Base-by-base conservation (phyloP, 1,140 invertebrate species). In the Odontomachus brunneus region DNA sequence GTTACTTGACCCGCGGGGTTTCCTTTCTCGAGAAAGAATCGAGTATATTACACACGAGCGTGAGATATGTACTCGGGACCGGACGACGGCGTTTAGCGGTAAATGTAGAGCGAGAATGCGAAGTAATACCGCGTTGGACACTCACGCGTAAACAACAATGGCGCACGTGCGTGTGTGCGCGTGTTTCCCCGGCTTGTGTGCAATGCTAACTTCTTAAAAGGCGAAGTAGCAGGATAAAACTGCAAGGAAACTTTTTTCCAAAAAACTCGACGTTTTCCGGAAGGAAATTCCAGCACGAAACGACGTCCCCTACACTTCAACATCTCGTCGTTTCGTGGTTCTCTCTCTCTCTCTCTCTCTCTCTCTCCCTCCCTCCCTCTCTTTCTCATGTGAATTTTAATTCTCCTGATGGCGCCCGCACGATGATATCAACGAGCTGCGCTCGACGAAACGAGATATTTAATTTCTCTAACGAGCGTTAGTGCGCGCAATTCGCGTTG, bases 21-120 rank as follows among this genome's bases (percentile, higher is more conserved):
- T 44, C 9, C 38, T 44, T 7, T 44, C 9, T 7, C 9, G 3
- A 44, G 38, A 4, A 11, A 44, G 9, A 7, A 57, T 71, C 75
- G 19, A 80, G 59, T 51, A n/a, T 57, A 63, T 78, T 78, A 78
- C 17, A 19, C 66, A 19, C 66, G 75, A 80, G 69, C 66, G 65
- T 69, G 57, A 69, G 38, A 44, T 4, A 11, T 7, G 38, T 7
- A 11, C 9, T 7, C 48, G 22, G 17, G 26, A 69, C 51, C 65
- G 65, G 65, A 71, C 14, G 65, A 17, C 24, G 75, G 29, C 17
- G 51, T 67, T 80, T 59, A 80, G 65, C 51, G 53, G 51, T 57
- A 53, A 80, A 80, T 80, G 75, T 71, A 44, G 65, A 80, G 67
- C 75, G 24, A n/a, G 22, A 67, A 44, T 57, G 38, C 24, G 33